phyloP scores from a whole-genome alignment of 64 coral and sea anemone species.

The Catalaphyllia jardinei region DNA sequence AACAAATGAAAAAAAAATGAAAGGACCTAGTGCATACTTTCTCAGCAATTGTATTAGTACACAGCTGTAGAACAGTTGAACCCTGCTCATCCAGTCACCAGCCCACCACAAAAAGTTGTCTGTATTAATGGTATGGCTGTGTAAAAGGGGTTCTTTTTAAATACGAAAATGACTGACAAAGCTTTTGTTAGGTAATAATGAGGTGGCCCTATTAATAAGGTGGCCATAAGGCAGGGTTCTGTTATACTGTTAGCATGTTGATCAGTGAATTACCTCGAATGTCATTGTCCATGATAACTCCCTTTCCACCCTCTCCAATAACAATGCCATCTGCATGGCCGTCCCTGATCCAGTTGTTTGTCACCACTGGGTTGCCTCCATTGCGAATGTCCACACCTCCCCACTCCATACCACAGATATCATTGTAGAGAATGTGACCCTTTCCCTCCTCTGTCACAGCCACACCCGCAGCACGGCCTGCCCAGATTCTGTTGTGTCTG shows the following conservation, averaged over 20 bases:
- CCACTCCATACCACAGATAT: slow-evolving; percentile 99
- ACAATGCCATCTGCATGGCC: slow-evolving; percentile 91
- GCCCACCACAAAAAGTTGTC: no score
- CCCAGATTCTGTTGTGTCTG: slow-evolving; percentile 98
- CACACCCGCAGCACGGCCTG: slow-evolving; percentile 89
- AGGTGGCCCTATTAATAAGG: no score
- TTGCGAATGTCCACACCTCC: slow-evolving; percentile 92
- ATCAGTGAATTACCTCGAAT: slow-evolving; percentile 73
- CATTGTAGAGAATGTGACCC: slow-evolving; percentile 86
- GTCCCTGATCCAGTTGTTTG: slow-evolving; percentile 83
- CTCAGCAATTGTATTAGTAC: no score
- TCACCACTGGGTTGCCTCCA: slow-evolving; percentile 88
- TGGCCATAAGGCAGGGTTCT: no score
- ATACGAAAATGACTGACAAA: no score
- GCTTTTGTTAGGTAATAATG: no score
- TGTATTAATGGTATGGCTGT: no score
- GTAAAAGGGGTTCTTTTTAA: no score
- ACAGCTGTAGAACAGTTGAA: no score
- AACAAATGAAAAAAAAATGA: no score
- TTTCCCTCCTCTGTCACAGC: slow-evolving; percentile 94
- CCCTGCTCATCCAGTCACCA: no score
- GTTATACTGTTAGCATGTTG: neutral
- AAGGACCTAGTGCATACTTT: no score
- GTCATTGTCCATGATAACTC: slow-evolving; percentile 87
- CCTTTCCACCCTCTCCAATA: slow-evolving; percentile 85